Evolutionary conservation across 2,797 vertebrate species (phyloP), one percentile per base, ranked within the genome.

Genomic region (Sarcoramphus papa): DNA sequence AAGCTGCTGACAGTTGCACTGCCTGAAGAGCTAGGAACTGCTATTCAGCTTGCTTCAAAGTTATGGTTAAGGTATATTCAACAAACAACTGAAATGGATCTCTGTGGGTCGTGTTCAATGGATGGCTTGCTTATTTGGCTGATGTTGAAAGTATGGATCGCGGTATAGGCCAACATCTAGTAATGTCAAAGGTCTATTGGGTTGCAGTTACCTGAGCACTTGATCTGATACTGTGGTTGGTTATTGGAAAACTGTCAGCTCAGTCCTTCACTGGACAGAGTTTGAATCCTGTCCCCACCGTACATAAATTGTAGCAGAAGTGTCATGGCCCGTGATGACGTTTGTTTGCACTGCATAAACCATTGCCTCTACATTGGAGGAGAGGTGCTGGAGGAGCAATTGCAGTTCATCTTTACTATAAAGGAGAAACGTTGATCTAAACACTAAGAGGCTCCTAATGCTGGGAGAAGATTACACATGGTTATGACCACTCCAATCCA

Each of bases 331-430:
- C 10, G 5, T 31, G 15, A 5, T 37, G 40, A 62, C 17, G 6
- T 50, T 82, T 33, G 8, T 53, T 83, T 62, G 16, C 18, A 3
- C 17, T 76, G 7, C 13, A 28, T 59, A 30, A 47, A 80, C 8
- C 12, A 21, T 0, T 65, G 37, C 24, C 35, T 51, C 12, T 56
- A 3, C 16, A 2, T 1, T 40, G 30, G 12, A 30, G 54, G 24
- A 51, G 54, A 69, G 14, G 8, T 79, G 14, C 30, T 76, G 24
- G 28, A 53, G 37, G 33, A 87, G 43, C 91, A 76, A 45, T 12
- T 31, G 17, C 14, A 21, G 2, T 69, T 92, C 8, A 30, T 79
- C 31, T 54, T 56, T 28, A 27, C 18, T 8, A 22, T 18, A 63
- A 72, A 81, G 28, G 22, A 74, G 56, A 48, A 80, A 28, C 28